phyloP scores from a whole-genome alignment of 2,888 invertebrate genomes.

The Geophilus truncorum region DNA sequence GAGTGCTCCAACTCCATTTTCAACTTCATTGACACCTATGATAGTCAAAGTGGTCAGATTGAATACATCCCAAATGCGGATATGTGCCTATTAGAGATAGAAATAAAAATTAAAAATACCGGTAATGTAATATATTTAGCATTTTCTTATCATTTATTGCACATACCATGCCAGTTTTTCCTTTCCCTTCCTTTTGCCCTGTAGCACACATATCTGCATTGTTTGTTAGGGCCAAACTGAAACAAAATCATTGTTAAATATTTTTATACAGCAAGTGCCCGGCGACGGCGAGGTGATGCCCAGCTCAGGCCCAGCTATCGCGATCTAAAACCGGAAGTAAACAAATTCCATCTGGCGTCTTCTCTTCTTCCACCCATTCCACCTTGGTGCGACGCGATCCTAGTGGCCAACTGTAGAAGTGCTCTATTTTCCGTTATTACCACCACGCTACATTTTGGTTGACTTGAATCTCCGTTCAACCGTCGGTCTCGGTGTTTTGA shows the following conservation, averaged over 20 bases:
- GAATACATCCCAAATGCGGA: slow-evolving; percentile 87
- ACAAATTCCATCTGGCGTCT: no score
- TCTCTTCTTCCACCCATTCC: no score
- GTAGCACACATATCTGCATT: slow-evolving; percentile 82
- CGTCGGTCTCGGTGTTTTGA: no score
- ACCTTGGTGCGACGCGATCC: no score
- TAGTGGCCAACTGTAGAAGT: no score
- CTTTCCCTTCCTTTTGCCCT: slow-evolving; percentile 60
- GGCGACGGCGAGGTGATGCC: no score
- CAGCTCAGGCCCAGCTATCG: no score
- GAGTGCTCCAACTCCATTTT: slow-evolving; percentile 78
- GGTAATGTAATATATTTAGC: neutral
- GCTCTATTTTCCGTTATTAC: no score
- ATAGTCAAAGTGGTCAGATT: slow-evolving; percentile 81
- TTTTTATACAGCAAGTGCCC: no score
- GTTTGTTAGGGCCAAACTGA: slow-evolving; percentile 80
- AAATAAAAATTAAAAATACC: neutral
- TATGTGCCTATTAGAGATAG: slow-evolving; percentile 64
- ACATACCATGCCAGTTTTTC: slow-evolving; percentile 36
- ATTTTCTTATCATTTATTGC: neutral
- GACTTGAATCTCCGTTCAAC: no score
- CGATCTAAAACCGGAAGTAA: no score
- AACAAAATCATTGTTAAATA: slow-evolving; percentile 10
- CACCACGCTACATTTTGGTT: no score
- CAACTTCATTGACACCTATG: slow-evolving; percentile 85